Evolutionary conservation across 2,888 invertebrate species (phyloP), one percentile per base, ranked within the genome.

Genomic region (Polylopha cassiicola): DNA sequence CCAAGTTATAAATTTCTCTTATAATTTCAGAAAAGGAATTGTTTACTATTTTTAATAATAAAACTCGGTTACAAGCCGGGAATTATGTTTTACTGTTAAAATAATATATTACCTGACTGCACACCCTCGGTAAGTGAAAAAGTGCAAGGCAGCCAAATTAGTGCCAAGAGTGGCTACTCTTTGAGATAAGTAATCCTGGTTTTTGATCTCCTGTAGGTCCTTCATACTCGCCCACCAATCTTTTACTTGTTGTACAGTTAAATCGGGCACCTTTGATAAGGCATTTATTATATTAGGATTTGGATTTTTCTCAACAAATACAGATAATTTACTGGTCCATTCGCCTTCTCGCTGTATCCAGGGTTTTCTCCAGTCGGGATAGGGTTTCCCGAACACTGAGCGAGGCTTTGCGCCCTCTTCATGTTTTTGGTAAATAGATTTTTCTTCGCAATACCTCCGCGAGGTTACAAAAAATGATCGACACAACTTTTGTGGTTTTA

Each of bases 91-190:
- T n/a, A n/a, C n/a, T n/a, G n/a, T n/a, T n/a, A n/a, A n/a, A n/a
- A n/a, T n/a, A n/a, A n/a, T n/a, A n/a, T n/a, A n/a, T 58, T 65
- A 80, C 86, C 91, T 93, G 1, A 96, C 89, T 39, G 89, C 84
- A 2, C 94, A 95, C n/a, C 90, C 89, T 15, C 94, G 87, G 65
- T 86, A 86, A 1, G 94, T 84, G 29, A 97, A 77, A 69, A 97
- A 97, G 79, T 96, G 94, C 4, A 97, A 91, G 0, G 94, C 91
- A 1, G 95, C 95, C 48, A 98, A 74, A 69, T 98, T 95, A 18
- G 90, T 79, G 0, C 97, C 97, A 1, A 94, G 70, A 20, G 81
- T 73, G 39, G 87, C 65, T 48, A 90, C 87, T 43, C 93, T 78
- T 36, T 90, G 86, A 0, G 85, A 70, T 3, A 90, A 67, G 62